Evolutionary conservation across 1,140 invertebrate genomes (phyloP).

Genomic region (Drosophila busckii): DNA sequence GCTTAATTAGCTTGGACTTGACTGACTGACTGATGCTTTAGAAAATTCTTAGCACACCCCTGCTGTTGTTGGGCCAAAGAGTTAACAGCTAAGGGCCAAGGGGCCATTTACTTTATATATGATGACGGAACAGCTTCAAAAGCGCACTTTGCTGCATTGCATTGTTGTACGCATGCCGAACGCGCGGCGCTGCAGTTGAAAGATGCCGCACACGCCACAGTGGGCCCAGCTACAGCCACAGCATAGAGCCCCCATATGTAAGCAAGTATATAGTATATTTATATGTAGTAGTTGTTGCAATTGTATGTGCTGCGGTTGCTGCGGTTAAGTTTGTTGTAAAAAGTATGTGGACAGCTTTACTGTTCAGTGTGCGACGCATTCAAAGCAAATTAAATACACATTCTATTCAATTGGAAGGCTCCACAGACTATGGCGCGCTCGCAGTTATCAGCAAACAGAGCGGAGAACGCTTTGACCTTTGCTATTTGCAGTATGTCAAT

Average conservation of each 20-base stretch:
- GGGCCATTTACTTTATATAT: neutral
- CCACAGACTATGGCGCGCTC: no score
- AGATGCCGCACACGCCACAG: slow-evolving; percentile 60
- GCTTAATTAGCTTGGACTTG: slow-evolving; percentile 53
- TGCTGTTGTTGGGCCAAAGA: neutral
- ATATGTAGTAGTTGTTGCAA: slow-evolving; percentile 6
- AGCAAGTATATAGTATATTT: slow-evolving; percentile 5
- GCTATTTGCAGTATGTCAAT: slow-evolving; percentile 14
- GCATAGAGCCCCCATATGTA: neutral
- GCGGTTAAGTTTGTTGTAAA: slow-evolving; percentile 28
- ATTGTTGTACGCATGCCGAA: slow-evolving; percentile 66
- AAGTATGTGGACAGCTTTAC: slow-evolving; percentile 49
- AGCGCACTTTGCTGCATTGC: slow-evolving; percentile 29
- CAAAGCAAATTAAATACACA: slow-evolving; percentile 47
- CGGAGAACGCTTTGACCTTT: slow-evolving; percentile 46
- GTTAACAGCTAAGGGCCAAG: neutral
- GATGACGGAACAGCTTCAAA: slow-evolving; percentile 33
- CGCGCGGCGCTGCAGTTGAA: slow-evolving; percentile 55
- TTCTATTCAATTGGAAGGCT: slow-evolving; percentile 34
- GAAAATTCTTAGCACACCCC: slow-evolving; percentile 35
- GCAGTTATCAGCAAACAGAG: slow-evolving; percentile 47
- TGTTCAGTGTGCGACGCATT: slow-evolving; percentile 57
- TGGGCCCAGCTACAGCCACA: slow-evolving; percentile 10
- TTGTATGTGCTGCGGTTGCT: slow-evolving; percentile 21
- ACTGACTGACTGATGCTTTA: slow-evolving; percentile 16